phyloP scores from a whole-genome alignment of 2,113 vertebrate genomes.

The Hyaena hyaena region DNA sequence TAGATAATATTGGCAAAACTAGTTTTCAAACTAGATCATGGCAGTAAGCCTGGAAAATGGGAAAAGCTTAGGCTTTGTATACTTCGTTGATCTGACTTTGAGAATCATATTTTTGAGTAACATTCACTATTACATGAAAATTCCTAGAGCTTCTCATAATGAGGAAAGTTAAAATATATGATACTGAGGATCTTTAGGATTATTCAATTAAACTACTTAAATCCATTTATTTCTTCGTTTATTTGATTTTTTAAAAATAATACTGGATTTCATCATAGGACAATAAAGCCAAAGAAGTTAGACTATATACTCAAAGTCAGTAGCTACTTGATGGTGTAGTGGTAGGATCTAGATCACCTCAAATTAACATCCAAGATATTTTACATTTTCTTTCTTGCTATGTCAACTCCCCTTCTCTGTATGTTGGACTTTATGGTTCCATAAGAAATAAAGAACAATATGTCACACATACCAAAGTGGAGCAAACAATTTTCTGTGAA shows the following conservation, averaged over 20 bases:
- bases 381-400: not conserved
- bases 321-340: not conserved
- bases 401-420: not conserved
- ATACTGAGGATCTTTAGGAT: not conserved
- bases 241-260: not conserved
- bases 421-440: not conserved
- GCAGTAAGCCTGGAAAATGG: not conserved
- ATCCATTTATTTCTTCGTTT: not conserved
- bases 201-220: not conserved
- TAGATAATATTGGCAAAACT: not conserved
- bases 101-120: not conserved
- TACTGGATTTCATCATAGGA: not conserved
- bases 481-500: not conserved
- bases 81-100: not conserved
- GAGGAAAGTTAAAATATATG: not conserved
- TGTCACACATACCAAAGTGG: not conserved
- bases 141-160: not conserved
- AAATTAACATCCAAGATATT: not conserved
- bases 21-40: not conserved
- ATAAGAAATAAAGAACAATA: not conserved
- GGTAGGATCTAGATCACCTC: not conserved
- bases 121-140: not conserved
- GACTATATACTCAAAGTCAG: not conserved
- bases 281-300: not conserved
- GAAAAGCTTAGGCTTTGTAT: rapidly evolving